A percentile compares a stretch with the other conserved stretches of the same genome.
phyloP scores from a whole-genome alignment of 2,888 invertebrate species.

The Baronia brevicornis region DNA sequence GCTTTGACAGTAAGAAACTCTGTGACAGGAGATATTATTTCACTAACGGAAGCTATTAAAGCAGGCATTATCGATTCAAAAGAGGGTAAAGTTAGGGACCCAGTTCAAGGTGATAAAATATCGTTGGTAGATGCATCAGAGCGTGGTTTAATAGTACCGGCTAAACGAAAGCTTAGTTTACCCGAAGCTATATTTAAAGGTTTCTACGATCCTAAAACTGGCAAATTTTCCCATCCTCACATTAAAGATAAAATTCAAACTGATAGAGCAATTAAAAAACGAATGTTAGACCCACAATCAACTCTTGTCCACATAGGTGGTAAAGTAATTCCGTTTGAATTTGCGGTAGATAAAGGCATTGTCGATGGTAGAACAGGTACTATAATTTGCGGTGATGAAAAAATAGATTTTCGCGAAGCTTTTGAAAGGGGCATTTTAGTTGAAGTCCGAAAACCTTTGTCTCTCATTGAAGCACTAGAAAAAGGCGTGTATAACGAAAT shows the following conservation, averaged over 20 bases:
- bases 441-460: conserved; percentile 87
- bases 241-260: conserved; percentile 87
- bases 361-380: conserved; percentile 85
- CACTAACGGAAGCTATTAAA: conserved; percentile 86
- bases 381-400: conserved; percentile 77
- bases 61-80: conserved; percentile 85
- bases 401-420: conserved; percentile 88
- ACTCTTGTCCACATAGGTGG: conserved; percentile 90
- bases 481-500: conserved; percentile 87
- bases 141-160: conserved; percentile 86
- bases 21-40: conserved; percentile 85
- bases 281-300: conserved; percentile 88
- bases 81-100: conserved; percentile 86
- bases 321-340: conserved; percentile 86
- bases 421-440: conserved; percentile 88
- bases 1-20: conserved; percentile 88
- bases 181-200: conserved; percentile 94
- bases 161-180: conserved; percentile 87
- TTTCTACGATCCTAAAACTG: conserved; percentile 89
- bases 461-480: conserved; percentile 86
- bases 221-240: conserved; percentile 86
- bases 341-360: conserved; percentile 85
- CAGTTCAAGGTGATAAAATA: conserved; percentile 82
- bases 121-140: conserved; percentile 89
- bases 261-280: conserved; percentile 88